A percentile compares a stretch with the other conserved stretches of the same genome.
Conservation (phyloP, 2,797 vertebrate species). For the Erethizon dorsatum region DNA sequence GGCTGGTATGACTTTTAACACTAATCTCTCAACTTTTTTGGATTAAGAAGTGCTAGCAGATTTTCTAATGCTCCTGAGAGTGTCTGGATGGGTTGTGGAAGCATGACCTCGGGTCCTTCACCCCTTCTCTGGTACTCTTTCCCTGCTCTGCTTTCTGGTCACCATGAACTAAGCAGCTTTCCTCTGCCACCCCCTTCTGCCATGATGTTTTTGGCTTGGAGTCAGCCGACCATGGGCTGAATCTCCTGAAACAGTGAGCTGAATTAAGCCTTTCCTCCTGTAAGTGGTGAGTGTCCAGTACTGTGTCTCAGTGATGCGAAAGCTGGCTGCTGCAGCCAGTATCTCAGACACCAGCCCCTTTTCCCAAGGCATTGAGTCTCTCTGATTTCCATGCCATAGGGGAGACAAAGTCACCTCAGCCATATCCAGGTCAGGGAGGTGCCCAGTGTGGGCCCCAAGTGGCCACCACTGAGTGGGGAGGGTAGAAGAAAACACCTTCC, state of each 20-base stretch:
- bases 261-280: background rate
- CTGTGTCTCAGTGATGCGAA: background rate
- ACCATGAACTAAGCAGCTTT: background rate
- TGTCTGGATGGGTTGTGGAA: background rate
- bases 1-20: background rate
- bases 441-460: background rate
- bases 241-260: background rate
- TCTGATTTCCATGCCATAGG: background rate
- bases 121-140: too few relatives aligned
- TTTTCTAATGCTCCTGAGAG: background rate
- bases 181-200: background rate
- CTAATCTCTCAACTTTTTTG: background rate
- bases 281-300: background rate
- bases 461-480: background rate
- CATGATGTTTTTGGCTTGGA: background rate
- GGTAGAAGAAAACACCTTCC: background rate
- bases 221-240: background rate
- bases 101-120: background rate
- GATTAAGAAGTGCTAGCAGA: background rate
- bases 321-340: background rate
- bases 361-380: background rate
- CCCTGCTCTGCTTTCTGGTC: background rate
- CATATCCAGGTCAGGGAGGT: background rate
- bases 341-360: background rate
- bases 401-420: background rate